Base-by-base conservation (phyloP, 2,797 vertebrate genomes). In the Zalophus californianus region DNA sequence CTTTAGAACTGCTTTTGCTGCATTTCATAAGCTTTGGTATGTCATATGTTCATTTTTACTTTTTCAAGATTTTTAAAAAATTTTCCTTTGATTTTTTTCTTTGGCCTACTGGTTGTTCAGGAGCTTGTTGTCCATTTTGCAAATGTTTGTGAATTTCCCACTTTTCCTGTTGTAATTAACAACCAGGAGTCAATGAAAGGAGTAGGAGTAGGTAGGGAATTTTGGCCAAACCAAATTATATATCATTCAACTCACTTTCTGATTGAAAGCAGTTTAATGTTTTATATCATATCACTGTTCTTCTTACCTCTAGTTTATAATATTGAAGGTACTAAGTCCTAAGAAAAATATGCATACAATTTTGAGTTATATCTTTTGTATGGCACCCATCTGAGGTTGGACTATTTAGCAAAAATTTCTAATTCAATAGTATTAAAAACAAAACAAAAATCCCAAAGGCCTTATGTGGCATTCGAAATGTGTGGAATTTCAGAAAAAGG, bases 211-310 rank as follows among this genome's bases (percentile, higher is more conserved):
- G 50, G 52, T 7, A 92, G 72, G 21, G 7, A 62, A 29, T 77
- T 82, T 62, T 91, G 58, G 91, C 50, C 41, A 80, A 75, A 60
- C 25, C 16, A 60, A 95, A 75, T 9, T 27, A 35, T 20, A 75
- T 44, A 23, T 66, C 32, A 35, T 52, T 86, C 35, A 56, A 35
- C 27, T n/a, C 44, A 16, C 15, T 58, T 80, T 91, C 41, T 18
- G 13, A 52, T 32, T 41, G 50, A 38, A 91, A 80, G 23, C 25
- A 60, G 14, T 66, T 82, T 62, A 75, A 12, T 56, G 4, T 41
- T 82, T 56, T 32, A 66, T 44, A 23, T n/a, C 78, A 41, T 58
- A 62, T 35, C 35, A 41, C 20, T 11, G 52, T 56, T 2, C 1
- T 83, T 13, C 21, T 60, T 60, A 73, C 14, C 44, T 82, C 1